Evolutionary conservation across 2,797 vertebrate species (phyloP).

Genomic region (Neostethus bicornis): DNA sequence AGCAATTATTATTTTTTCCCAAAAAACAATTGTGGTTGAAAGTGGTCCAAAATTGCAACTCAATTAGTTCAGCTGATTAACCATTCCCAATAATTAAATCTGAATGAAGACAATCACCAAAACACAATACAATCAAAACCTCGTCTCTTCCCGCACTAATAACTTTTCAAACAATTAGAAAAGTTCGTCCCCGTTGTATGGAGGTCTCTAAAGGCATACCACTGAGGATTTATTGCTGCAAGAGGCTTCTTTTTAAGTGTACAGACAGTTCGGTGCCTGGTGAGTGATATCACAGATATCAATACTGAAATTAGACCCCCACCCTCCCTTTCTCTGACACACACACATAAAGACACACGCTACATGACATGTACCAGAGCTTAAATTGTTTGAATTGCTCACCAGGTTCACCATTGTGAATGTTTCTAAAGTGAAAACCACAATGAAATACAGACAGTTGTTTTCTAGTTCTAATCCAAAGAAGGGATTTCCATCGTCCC

Average conservation of each 20-base stretch:
- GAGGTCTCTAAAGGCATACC: constrained; percentile 65
- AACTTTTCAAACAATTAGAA: constrained; percentile 81
- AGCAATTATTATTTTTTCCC: too few species aligned
- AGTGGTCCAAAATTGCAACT: too few species aligned
- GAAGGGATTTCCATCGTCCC: not conserved
- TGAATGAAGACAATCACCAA: constrained; percentile 54
- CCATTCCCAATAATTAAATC: too few species aligned
- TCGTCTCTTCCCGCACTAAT: constrained; percentile 70
- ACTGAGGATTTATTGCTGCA: constrained; percentile 80
- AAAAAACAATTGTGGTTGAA: too few species aligned
- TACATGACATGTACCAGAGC: constrained; percentile 8
- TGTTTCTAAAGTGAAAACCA: constrained; percentile 7
- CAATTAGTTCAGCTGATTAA: too few species aligned
- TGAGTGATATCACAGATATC: constrained; percentile 77
- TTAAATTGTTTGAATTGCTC: constrained; percentile 24
- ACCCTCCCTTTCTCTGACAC: constrained; percentile 5
- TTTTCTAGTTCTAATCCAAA: not conserved
- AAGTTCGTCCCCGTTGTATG: constrained; percentile 81
- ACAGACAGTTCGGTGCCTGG: constrained; percentile 86
- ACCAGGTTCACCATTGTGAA: not conserved
- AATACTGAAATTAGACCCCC: constrained; percentile 73
- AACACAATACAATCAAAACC: constrained; percentile 35
- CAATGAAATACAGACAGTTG: not conserved
- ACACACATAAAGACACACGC: constrained; percentile 7
- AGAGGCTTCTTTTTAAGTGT: constrained; percentile 77